Base-by-base conservation (phyloP, 2,113 vertebrate genomes). In the Melierax canorus region DNA sequence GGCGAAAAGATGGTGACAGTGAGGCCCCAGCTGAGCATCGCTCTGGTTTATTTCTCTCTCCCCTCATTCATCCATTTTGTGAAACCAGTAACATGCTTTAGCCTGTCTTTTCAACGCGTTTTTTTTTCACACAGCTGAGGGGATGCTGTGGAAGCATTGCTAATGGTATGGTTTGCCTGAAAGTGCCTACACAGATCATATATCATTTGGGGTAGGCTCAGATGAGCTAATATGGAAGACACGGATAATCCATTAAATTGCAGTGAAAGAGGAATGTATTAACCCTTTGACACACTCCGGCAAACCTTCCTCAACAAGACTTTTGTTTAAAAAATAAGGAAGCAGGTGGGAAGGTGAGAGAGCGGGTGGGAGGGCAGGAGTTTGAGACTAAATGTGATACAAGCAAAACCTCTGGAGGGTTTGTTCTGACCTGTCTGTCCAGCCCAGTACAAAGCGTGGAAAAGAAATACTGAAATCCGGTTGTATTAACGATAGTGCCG, bases 111-210 rank as follows among this genome's bases (percentile, higher is more conserved):
- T 69, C 64, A 86, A 90, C 60, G 48, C 9, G 1, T 11, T 92
- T 91, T 38, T 91, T 38, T 93, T 71, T 88, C 88, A 45, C 86
- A 66, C 58, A 93, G 53, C 79, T 85, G 68, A 84, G 74, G 13
- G 38, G 22, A 79, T 75, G 36, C 26, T 72, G 72, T 63, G 69
- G 66, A 93, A 63, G 76, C 34, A 59, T 36, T 94, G 78, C 48
- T 94, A 92, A 94, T 91, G 90, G 60, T 51, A 59, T 68, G 60
- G 56, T 30, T 97, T 94, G 73, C 58, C 87, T 75, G 73, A 88
- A 94, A 92, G 89, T 50, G 38, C 66, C 90, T 88, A 84, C 90
- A 77, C 38, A 88, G 86, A 74, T 93, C 68, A 85, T 93, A 19
- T 75, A 88, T 95, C 92, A 87, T 77, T 90, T 69, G 36, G 56